Percentiles rank a stretch among this genome's conserved stretches.
These are phyloP conservation scores for Drosophila watanabei DNA, from an alignment of 1,140 invertebrate genomes.

Conservation along the genomic window DNA sequence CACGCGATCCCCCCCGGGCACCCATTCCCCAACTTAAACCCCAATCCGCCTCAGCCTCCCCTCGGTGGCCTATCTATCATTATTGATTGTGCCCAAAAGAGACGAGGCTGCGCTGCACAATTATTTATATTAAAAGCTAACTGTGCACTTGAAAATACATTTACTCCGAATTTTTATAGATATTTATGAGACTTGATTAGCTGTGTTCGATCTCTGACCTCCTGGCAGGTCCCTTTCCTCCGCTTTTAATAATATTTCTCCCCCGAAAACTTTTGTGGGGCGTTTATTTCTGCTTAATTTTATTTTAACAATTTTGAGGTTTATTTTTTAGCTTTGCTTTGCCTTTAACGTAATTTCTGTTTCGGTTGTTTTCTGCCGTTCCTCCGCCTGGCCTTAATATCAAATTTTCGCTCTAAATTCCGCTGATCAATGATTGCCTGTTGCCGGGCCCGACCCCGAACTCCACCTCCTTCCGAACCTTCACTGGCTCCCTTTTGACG, in stretches of 20 bases:
- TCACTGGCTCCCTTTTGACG: conserved; percentile 39
- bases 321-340: conserved; percentile 43
- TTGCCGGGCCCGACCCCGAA: conserved; percentile 22
- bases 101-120: conserved; percentile 53
- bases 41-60: background rate
- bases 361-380: conserved; percentile 33
- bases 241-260: conserved; percentile 1
- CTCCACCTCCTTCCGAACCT: conserved; percentile 25
- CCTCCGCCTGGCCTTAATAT: conserved; percentile 73
- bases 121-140: conserved; percentile 75
- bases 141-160: conserved; percentile 5
- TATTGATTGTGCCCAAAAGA: conserved; percentile 81
- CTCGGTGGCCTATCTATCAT: conserved; percentile 63
- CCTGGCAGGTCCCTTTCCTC: background rate
- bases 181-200: background rate
- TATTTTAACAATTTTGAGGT: conserved; percentile 74
- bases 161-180: background rate
- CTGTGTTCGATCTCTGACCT: background rate
- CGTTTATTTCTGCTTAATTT: conserved; percentile 82
- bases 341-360: conserved; percentile 59
- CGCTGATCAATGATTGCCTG: conserved; percentile 83
- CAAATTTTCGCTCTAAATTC: conserved; percentile 84
- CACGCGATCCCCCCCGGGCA: conserved; percentile 39
- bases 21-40: background rate
- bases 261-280: conserved; percentile 41